Evolutionary conservation across 2,888 invertebrate genomes (phyloP).

Genomic region (Eupithecia abbreviata): DNA sequence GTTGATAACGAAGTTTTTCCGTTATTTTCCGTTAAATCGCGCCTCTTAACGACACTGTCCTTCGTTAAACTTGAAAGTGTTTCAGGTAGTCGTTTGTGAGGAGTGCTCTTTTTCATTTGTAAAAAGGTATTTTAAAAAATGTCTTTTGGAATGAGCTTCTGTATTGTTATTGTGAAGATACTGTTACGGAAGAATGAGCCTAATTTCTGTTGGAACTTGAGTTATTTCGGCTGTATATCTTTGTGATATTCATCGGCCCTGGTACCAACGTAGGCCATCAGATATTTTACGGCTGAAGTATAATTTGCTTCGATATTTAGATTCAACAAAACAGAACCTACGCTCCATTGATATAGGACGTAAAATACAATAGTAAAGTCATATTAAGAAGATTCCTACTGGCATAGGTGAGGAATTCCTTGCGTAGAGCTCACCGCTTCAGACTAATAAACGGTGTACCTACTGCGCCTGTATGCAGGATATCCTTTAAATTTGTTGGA

Average conservation of each 20-base stretch:
- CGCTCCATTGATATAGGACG: background rate
- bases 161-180: constrained; percentile 63
- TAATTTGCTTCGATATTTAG: background rate
- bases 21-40: constrained; percentile 72
- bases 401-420: constrained; percentile 9
- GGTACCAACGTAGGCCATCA: background rate
- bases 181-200: constrained; percentile 45
- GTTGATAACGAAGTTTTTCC: constrained; percentile 72
- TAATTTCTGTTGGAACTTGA: constrained; percentile 41
- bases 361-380: background rate
- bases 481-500: constrained; percentile 9
- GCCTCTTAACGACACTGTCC: constrained; percentile 72
- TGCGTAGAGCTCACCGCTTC: background rate
- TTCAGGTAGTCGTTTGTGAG: constrained; percentile 76
- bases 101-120: constrained; percentile 76
- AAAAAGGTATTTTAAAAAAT: constrained; percentile 61
- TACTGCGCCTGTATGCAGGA: constrained; percentile 1
- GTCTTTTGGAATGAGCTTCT: constrained; percentile 58
- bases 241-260: constrained; percentile 9
- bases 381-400: background rate
- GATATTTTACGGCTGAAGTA: background rate
- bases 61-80: constrained; percentile 72
- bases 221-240: constrained; percentile 34
- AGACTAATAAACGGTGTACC: constrained; percentile 5
- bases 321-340: background rate